These are phyloP conservation scores for Lutraria rhynchaena DNA, from an alignment of 1,140 invertebrate genomes.

Conservation along the genomic window DNA sequence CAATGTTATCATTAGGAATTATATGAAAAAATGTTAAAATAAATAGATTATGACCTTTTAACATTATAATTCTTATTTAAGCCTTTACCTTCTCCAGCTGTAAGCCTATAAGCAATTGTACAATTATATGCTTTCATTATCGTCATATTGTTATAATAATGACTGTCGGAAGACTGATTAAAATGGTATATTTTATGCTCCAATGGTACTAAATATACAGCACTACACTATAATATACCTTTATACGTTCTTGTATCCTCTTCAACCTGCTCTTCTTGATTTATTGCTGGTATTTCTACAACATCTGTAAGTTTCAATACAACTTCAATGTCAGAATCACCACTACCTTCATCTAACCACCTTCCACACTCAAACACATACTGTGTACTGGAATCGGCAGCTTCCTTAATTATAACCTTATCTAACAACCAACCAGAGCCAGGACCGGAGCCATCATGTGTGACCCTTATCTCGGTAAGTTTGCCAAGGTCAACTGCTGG, in stretches of 20 bases:
- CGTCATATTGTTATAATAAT: no score
- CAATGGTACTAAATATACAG: no score
- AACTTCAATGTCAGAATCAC: constrained; percentile 63
- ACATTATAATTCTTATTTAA: no score
- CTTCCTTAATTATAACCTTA: constrained; percentile 64
- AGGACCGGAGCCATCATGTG: constrained; percentile 70
- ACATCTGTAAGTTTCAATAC: constrained; percentile 65
- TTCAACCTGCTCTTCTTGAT: constrained; percentile 22
- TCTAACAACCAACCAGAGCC: constrained; percentile 78
- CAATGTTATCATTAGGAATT: no score
- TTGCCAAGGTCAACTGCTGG: constrained; percentile 75
- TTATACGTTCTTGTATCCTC: constrained; percentile 19
- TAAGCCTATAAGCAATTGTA: no score
- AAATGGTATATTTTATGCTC: no score
- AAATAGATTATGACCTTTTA: no score
- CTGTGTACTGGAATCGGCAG: constrained; percentile 54
- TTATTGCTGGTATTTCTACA: constrained; percentile 48
- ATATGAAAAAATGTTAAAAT: no score
- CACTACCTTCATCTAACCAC: constrained; percentile 75
- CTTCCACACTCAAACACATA: constrained; percentile 71
- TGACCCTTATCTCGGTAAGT: constrained; percentile 70
- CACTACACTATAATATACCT: background rate
- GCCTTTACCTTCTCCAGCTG: no score
- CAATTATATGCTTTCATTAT: no score
- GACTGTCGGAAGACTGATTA: no score